A percentile compares a stretch with the other conserved stretches of the same genome.
These are phyloP conservation scores for Rousettus madagascariensis DNA, from an alignment of 2,797 vertebrate genomes.

Conservation along the genomic window DNA sequence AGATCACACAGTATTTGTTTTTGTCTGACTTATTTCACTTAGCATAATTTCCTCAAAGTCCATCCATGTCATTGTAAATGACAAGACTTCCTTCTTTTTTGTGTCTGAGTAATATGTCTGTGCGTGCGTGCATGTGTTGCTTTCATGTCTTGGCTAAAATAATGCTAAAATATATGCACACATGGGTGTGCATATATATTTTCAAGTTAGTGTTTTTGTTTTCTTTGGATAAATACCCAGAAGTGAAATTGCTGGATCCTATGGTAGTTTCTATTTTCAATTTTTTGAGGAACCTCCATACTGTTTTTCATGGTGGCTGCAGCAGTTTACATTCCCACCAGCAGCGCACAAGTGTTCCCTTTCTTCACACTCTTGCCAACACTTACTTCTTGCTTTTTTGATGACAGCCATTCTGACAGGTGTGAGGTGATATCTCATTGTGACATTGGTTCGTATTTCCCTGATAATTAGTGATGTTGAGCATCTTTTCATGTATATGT, in stretches of 20 bases:
- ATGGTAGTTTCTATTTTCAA: neutral
- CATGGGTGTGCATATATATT: neutral
- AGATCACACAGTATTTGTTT: neutral
- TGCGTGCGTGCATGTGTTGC: neutral
- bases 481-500: neutral
- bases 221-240: neutral
- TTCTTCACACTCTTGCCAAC: neutral
- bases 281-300: neutral
- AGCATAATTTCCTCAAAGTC: neutral
- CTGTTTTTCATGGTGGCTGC: neutral
- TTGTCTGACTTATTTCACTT: neutral
- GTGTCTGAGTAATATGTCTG: neutral
- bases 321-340: neutral
- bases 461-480: neutral
- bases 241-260: neutral
- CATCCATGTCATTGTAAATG: neutral
- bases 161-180: neutral
- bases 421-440: neutral
- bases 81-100: neutral
- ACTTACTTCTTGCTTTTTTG: neutral
- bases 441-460: neutral
- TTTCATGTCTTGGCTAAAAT: neutral
- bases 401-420: neutral
- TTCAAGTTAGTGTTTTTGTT: neutral
- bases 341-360: neutral